Evolutionary conservation across 2,113 vertebrate species (phyloP).

Genomic region (Antennarius striatus): DNA sequence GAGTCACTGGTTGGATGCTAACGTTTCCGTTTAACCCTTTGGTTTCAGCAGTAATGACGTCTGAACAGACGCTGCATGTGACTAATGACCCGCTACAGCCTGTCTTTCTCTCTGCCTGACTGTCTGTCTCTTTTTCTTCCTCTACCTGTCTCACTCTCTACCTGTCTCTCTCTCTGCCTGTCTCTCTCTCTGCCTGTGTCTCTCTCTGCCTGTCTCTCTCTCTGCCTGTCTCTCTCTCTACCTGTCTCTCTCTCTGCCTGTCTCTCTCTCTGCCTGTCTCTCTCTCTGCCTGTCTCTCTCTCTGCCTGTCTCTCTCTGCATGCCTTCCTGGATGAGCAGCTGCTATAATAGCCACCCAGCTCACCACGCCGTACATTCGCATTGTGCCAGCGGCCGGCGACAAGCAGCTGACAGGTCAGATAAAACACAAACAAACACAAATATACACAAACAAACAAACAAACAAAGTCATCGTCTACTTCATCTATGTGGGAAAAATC

Average conservation of each 20-base stretch:
- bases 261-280: constrained; percentile 10
- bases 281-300: constrained; percentile 1
- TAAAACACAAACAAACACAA: constrained; percentile 17
- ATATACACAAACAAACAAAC: constrained; percentile 23
- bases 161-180: constrained; percentile 51
- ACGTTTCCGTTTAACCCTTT: no score
- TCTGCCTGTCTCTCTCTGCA: constrained; percentile 34
- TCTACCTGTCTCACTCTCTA: constrained; percentile 17
- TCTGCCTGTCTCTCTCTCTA: constrained; percentile 8
- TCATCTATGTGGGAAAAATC: no score
- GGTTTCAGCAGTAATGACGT: no score
- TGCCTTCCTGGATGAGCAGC: constrained; percentile 81
- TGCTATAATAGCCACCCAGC: constrained; percentile 98
- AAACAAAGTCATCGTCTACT: neutral
- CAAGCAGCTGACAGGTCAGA: constrained; percentile 98
- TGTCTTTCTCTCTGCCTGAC: constrained; percentile 11
- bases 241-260: neutral
- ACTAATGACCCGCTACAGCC: constrained; percentile 53
- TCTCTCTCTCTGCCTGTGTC: neutral
- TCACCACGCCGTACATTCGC: constrained; percentile 98
- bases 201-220: neutral
- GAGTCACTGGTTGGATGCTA: no score
- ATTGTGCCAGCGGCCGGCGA: constrained; percentile 93
- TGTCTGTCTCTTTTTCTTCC: neutral
- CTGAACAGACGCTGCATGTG: constrained; percentile 5